Base-by-base conservation (phyloP, 2,113 vertebrate species). In the Garra rufa region DNA sequence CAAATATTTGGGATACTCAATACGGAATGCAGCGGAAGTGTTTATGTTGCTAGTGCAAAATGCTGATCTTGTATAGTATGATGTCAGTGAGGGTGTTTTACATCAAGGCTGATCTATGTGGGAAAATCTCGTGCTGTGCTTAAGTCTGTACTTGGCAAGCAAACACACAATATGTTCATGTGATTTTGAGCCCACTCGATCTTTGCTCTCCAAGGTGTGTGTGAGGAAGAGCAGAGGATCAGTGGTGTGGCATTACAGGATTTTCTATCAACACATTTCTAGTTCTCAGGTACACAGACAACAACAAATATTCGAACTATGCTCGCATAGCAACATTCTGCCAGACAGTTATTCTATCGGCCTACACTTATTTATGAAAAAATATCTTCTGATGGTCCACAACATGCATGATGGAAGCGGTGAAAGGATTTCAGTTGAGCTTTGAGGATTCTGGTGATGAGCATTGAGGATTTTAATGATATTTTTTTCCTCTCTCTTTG, bases 141-240 rank as follows among this genome's bases (percentile, higher is more conserved):
- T 82, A 82, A 67, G 79, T 78, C 75, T 82, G 65, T 73, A 74
- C 83, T 85, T 85, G 83, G 86, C 86, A 87, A 69, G 86, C 67
- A 73, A 83, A 85, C 83, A 83, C 86, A 85, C 83, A 87, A 87
- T 87, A 87, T 87, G 86, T 87, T 87, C 86, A 87, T 83, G 74
- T 76, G 74, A 78, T 83, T 85, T 78, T 70, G 75, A 74, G 86
- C 84, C 75, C 77, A 67, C 80, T 82, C 55, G 30, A 85, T 65
- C 44, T 50, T 69, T 77, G 57, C 65, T 55, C 71, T 71, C 71
- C 44, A 52, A 59, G n/a, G 83, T 52, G 1, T 83, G 65, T 74
- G 43, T 63, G n/a, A 24, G 69, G 30, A 44, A 86, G 65, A 86
- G 38, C 65, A 71, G 57, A 55, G 67, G 67, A 78, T 65, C 84